These are phyloP conservation scores for Dolichotis patagonum DNA, from an alignment of 2,113 vertebrate genomes.

Conservation along the genomic window DNA sequence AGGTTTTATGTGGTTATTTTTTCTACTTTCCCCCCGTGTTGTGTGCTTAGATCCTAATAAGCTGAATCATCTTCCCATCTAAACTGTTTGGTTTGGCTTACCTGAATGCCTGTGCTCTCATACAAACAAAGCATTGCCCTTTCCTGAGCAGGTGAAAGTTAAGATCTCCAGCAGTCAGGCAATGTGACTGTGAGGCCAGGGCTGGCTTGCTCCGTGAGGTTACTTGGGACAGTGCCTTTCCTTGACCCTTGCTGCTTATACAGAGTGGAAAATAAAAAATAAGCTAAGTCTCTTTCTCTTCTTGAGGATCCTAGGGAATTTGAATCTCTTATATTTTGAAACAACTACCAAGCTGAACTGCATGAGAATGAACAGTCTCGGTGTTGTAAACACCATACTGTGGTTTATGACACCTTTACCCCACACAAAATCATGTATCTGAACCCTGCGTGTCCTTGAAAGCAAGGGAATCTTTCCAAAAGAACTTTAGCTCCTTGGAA, in stretches of 20 bases:
- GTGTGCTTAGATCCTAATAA: neutral
- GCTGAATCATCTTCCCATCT: slow-evolving; percentile 59
- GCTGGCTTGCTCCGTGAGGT: neutral
- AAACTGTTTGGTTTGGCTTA: slow-evolving; percentile 67
- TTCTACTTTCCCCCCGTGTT: neutral
- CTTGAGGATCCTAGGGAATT: slow-evolving; percentile 15
- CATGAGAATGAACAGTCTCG: neutral
- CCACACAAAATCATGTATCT: slow-evolving; percentile 17
- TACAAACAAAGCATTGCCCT: slow-evolving; percentile 67
- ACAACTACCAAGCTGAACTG: neutral
- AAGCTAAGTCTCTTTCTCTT: neutral
- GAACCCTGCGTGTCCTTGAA: slow-evolving; percentile 54
- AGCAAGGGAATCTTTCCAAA: slow-evolving; percentile 32
- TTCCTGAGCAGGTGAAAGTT: slow-evolving; percentile 67
- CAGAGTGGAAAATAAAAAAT: neutral
- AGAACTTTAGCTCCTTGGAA: neutral
- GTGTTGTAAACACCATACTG: neutral
- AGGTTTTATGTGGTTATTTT: neutral
- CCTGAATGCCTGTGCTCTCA: slow-evolving; percentile 63
- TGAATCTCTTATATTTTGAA: slow-evolving; percentile 15
- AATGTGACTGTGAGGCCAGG: neutral
- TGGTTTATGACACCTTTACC: slow-evolving; percentile 57
- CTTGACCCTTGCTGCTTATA: neutral
- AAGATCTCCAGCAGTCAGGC: neutral
- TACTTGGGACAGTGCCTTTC: neutral